Base-by-base conservation (phyloP, 2,113 vertebrate genomes). In the Mirounga angustirostris region DNA sequence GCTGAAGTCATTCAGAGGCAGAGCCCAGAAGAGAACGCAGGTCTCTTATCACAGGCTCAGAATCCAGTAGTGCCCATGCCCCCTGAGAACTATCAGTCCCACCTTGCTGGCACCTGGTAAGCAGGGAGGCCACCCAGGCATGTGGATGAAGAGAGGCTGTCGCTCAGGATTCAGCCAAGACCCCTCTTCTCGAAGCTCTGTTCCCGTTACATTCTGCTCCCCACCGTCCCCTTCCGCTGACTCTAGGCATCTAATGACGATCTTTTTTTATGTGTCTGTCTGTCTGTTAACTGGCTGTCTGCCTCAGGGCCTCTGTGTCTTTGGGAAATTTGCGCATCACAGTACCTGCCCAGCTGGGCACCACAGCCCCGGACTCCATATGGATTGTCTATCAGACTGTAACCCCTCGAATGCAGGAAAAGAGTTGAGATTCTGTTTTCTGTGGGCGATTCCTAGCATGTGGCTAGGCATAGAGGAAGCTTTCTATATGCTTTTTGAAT, bases 291-390 rank as follows among this genome's bases (percentile, higher is more conserved):
- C 18, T 26, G 15, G n/a, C 21, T 50, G 21, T 36, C 74, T 88
- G 65, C 52, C 54, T 71, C 18, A 61, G 54, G 65, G 63, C 18
- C 28, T 91, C n/a, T 2, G 1, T 10, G 36, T 21, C 21, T 30
- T 3, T 40, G 18, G 54, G 56, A 46, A 43, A 33, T 21, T 3
- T 30, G 65, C 18, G 36, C 65, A 10, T 56, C 18, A 8, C 30
- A 22, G 33, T 63, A 43, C 28, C 11, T 1, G 22, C 58, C 7
- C 58, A 15, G 1, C 21, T 65, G 76, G 5, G 30, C 15, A 4
- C 0, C 0, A 30, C 0, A 9, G 76, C 73, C 86, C 71, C 18
- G 5, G n/a, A 24, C 19, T n/a, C 1, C 0, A 0, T 30, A 15
- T 2, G 18, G 40, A 1, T 7, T 3, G 13, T 59, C n/a, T 5